Evolutionary conservation across 2,797 vertebrate species (phyloP).

Genomic region (Gallirallus australis): DNA sequence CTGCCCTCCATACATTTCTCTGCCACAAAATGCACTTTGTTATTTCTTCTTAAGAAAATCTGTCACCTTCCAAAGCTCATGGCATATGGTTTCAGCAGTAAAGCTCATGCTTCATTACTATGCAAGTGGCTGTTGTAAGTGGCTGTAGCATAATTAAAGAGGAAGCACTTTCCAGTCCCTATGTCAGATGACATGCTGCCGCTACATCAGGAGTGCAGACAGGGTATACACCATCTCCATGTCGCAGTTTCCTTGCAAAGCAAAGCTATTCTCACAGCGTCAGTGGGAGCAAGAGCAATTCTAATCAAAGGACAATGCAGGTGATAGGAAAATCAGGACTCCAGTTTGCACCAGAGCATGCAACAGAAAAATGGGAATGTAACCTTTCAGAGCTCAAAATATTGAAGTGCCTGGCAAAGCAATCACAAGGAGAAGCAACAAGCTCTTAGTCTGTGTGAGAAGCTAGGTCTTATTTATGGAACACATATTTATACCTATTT

Average conservation of each 20-base stretch:
- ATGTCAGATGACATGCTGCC: not conserved
- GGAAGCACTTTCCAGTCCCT: not conserved
- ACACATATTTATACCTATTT: not conserved
- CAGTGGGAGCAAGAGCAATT: not conserved
- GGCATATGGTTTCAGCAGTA: not conserved
- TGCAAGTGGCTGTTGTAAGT: not conserved
- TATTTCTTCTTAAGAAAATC: not conserved
- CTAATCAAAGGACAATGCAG: not conserved
- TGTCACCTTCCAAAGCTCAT: not conserved
- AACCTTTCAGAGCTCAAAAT: not conserved
- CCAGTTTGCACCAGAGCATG: not conserved
- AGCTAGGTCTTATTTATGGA: not conserved
- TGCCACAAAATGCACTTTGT: not conserved
- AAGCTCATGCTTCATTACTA: not conserved
- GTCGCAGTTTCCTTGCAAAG: not conserved
- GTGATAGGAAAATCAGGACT: not conserved
- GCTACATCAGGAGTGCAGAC: not conserved
- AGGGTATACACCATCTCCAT: rapidly evolving
- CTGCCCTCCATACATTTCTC: not conserved
- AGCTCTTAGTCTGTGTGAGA: not conserved
- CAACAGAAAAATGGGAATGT: not conserved
- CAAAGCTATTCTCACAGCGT: not conserved
- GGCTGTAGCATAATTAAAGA: not conserved
- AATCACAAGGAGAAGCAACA: not conserved
- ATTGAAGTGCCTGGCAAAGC: not conserved